phyloP scores from a whole-genome alignment of 2,797 vertebrate genomes.

The Coregonus sp. region DNA sequence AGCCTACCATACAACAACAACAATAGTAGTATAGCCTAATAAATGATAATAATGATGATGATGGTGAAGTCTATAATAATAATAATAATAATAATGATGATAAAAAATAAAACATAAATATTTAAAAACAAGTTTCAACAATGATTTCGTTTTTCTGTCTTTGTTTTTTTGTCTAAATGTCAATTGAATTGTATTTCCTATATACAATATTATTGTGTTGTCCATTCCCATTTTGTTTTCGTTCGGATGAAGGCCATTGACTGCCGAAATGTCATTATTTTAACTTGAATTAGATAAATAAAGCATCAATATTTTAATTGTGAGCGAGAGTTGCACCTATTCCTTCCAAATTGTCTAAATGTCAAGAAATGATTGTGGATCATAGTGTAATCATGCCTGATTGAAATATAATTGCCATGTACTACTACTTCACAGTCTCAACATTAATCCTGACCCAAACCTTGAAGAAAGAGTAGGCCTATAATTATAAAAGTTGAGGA shows the following conservation, averaged over 20 bases:
- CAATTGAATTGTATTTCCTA: background rate
- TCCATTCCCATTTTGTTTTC: background rate
- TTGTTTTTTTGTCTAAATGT: background rate
- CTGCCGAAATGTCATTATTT: background rate
- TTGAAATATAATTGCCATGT: background rate
- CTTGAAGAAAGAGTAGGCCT: background rate
- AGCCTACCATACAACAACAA: background rate
- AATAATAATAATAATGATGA: background rate
- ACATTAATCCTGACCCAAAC: background rate
- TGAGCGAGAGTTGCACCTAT: background rate
- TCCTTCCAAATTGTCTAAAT: background rate
- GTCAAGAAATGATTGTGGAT: background rate
- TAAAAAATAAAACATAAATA: background rate
- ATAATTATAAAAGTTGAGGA: background rate
- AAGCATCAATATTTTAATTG: background rate
- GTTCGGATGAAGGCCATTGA: background rate
- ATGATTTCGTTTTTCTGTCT: background rate
- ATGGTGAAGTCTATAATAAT: background rate
- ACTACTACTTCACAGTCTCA: background rate
- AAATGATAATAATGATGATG: background rate
- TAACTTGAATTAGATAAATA: background rate
- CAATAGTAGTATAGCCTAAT: background rate
- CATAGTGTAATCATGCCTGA: background rate
- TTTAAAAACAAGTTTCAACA: background rate
- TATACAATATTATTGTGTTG: background rate